Evolutionary conservation across 2,888 invertebrate species (phyloP).

Genomic region (Trissolcus japonicus): DNA sequence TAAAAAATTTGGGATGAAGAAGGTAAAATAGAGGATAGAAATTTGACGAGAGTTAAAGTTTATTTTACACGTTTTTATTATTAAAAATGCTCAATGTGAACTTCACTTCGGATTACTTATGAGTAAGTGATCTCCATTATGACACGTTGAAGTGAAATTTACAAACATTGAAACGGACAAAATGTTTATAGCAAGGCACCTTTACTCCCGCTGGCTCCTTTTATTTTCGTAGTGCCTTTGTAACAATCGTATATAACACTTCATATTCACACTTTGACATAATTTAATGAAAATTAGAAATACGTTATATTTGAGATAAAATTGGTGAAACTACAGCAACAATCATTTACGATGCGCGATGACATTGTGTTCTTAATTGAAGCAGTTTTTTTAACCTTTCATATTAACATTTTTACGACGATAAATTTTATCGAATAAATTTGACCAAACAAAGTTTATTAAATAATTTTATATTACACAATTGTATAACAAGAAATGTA

Average conservation of each 20-base stretch:
- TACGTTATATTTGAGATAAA: neutral
- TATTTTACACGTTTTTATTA: constrained; percentile 15
- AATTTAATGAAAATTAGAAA: constrained; percentile 19
- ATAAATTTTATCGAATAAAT: no score
- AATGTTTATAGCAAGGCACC: constrained; percentile 45
- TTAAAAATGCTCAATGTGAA: constrained; percentile 40
- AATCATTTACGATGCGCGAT: no score
- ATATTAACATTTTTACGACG: no score
- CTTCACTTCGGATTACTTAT: constrained; percentile 27
- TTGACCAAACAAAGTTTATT: no score
- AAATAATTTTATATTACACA: no score
- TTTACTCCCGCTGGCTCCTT: constrained; percentile 21
- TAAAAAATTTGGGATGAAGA: no score
- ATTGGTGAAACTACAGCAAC: no score
- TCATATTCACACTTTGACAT: constrained; percentile 23
- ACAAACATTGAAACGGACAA: constrained; percentile 44
- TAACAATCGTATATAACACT: constrained; percentile 38
- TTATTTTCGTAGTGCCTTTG: constrained; percentile 30
- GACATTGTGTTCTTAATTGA: no score
- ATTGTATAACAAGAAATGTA: no score
- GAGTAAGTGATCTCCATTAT: constrained; percentile 36
- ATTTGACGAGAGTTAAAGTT: neutral
- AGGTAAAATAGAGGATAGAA: no score
- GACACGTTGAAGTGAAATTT: constrained; percentile 37
- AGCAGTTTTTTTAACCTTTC: no score